Conservation (phyloP, 2,888 invertebrate species). For the Caradrina clavipalpis region DNA sequence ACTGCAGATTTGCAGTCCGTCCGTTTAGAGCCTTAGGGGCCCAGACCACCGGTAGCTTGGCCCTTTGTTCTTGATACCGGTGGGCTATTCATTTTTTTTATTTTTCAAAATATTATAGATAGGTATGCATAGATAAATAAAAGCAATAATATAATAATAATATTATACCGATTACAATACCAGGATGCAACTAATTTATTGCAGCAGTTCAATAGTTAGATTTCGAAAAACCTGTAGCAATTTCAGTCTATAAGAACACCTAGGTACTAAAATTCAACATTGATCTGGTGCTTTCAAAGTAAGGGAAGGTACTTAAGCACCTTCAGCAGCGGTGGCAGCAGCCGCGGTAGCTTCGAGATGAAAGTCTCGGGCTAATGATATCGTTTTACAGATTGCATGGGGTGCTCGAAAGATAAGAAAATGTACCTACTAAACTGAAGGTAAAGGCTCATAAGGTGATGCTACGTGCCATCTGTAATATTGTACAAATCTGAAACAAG, state of each 20-base stretch:
- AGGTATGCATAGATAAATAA: too few relatives aligned
- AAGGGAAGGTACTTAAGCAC: neutral
- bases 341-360: neutral
- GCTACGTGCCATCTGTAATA: constrained; percentile 73
- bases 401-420: neutral
- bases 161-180: neutral
- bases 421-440: constrained; percentile 20
- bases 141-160: too few relatives aligned
- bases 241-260: neutral
- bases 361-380: neutral
- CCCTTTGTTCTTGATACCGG: too few relatives aligned
- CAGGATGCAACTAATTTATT: neutral
- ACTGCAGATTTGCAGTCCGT: too few relatives aligned
- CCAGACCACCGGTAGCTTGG: too few relatives aligned
- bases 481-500: constrained; percentile 79
- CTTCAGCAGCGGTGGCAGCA: too few relatives aligned
- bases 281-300: neutral
- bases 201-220: neutral
- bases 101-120: too few relatives aligned
- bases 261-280: neutral
- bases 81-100: too few relatives aligned
- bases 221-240: constrained; percentile 1
- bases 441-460: constrained; percentile 66
- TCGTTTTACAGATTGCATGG: neutral
- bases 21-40: too few relatives aligned